Evolutionary conservation across 2,797 vertebrate genomes (phyloP).

Genomic region (Sebastes hubbsi): DNA sequence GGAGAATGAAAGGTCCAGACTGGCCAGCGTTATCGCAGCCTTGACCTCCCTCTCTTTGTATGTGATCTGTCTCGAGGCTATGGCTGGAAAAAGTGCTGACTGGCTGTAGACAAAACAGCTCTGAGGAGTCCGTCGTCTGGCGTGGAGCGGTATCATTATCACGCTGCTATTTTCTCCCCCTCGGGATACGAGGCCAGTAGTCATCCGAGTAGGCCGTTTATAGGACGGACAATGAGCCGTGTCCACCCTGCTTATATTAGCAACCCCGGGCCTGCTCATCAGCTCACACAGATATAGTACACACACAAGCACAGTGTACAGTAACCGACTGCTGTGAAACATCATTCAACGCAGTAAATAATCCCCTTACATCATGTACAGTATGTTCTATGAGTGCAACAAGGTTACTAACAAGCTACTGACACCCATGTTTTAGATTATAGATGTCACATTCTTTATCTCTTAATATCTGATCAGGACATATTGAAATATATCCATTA

Average conservation of each 20-base stretch:
- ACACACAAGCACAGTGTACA: neutral
- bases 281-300: neutral
- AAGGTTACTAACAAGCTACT: neutral
- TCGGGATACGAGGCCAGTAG: conserved; percentile 33
- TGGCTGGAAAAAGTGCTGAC: conserved; percentile 43
- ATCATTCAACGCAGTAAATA: conserved; percentile 3
- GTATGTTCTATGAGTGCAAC: neutral
- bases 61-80: conserved; percentile 27
- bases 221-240: conserved; percentile 65
- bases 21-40: conserved; percentile 8
- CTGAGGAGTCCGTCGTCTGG: conserved; percentile 40
- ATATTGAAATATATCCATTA: neutral
- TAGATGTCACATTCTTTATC: neutral
- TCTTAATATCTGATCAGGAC: neutral
- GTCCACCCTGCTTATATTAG: conserved; percentile 61
- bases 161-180: conserved; percentile 62
- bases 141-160: conserved; percentile 61
- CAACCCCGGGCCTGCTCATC: neutral
- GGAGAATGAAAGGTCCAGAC: neutral
- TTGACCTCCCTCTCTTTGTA: conserved; percentile 23
- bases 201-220: conserved; percentile 46
- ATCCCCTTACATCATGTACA: conserved; percentile 14
- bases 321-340: conserved; percentile 8
- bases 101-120: conserved; percentile 56
- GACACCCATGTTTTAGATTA: neutral